Conservation (phyloP, 2,797 vertebrate species). For the Rhynchotus rufescens region DNA sequence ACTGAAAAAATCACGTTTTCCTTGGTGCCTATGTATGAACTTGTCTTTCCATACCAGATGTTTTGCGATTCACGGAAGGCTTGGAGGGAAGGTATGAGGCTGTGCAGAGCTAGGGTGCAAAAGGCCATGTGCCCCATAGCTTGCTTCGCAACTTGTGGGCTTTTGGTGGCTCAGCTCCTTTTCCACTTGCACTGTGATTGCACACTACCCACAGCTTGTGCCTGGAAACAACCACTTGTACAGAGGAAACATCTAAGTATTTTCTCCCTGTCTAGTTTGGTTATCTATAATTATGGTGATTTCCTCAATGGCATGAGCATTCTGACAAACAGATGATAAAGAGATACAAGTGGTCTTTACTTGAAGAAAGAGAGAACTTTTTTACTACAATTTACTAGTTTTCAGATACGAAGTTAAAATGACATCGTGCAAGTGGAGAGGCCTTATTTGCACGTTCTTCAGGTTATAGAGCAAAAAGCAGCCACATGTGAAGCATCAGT, state of each 20-base stretch:
- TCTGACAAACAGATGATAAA: constrained; percentile 12
- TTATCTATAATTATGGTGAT: neutral
- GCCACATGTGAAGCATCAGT: neutral
- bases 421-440: neutral
- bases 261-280: neutral
- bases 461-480: neutral
- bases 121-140: neutral
- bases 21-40: neutral
- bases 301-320: neutral
- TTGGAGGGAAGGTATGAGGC: neutral
- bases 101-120: neutral
- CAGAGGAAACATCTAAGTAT: neutral
- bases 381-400: neutral
- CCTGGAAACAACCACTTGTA: neutral
- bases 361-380: constrained; percentile 23
- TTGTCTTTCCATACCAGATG: neutral
- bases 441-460: constrained; percentile 20
- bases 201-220: neutral
- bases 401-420: neutral
- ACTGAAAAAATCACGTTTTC: neutral
- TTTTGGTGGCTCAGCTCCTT: neutral
- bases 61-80: neutral
- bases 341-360: constrained; percentile 30
- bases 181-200: neutral
- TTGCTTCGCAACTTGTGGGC: neutral